Percentiles rank a stretch among this genome's conserved stretches.
phyloP scores from a whole-genome alignment of 2,113 vertebrate species.

The Piaya cayana region DNA sequence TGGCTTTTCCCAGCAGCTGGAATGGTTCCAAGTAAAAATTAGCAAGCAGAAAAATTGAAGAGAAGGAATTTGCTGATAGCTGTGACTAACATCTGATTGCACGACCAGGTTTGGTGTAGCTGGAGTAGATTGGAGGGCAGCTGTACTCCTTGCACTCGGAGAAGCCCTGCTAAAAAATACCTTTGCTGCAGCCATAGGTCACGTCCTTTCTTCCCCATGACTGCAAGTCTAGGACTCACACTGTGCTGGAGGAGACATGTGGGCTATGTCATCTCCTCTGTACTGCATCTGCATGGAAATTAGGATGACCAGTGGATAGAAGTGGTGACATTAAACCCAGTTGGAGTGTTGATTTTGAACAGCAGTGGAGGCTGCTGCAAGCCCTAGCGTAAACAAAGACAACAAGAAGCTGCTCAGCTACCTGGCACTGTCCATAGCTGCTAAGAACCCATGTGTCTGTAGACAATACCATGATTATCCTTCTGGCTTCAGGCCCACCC shows the following conservation, averaged over 20 bases:
- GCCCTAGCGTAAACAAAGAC: background rate
- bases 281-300: background rate
- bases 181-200: background rate
- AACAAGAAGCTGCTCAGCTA: background rate
- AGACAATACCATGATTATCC: background rate
- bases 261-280: background rate
- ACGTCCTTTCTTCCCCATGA: background rate
- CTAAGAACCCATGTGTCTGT: background rate
- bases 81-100: background rate
- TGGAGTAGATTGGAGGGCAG: background rate
- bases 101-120: background rate
- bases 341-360: background rate
- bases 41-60: background rate
- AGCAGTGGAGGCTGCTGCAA: background rate
- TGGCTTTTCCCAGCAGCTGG: background rate
- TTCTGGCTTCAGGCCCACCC: background rate
- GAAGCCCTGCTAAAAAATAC: background rate
- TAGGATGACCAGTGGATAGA: background rate
- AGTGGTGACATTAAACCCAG: background rate
- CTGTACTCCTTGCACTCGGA: background rate
- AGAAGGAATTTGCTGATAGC: background rate
- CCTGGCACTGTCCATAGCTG: background rate
- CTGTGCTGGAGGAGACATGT: background rate
- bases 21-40: background rate
- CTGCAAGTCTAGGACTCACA: background rate